Percentiles rank a stretch among this genome's conserved stretches.
These are phyloP conservation scores for Ganaspis sp. DNA, from an alignment of 1,140 invertebrate species.

Conservation along the genomic window DNA sequence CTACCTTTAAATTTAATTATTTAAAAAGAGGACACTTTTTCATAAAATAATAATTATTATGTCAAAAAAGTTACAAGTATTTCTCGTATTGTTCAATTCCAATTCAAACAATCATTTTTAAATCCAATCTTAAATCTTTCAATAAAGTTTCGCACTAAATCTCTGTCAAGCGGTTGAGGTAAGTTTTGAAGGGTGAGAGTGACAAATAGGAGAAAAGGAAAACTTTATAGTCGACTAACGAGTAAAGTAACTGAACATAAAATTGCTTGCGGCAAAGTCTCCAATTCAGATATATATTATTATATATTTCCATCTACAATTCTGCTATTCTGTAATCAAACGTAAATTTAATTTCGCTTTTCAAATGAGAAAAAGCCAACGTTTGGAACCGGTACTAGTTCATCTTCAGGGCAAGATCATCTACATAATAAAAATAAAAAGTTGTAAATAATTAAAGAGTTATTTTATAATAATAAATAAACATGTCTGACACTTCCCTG, in stretches of 20 bases:
- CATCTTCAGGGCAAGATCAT: too few species aligned
- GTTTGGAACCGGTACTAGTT: too few species aligned
- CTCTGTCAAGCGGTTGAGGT: background rate
- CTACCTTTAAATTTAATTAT: too few species aligned
- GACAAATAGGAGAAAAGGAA: slow-evolving; percentile 17
- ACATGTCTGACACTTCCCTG: too few species aligned
- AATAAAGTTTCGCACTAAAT: slow-evolving; percentile 15
- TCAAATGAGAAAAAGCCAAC: too few species aligned
- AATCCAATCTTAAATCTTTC: slow-evolving; percentile 10
- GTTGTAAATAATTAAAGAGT: too few species aligned
- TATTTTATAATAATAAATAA: too few species aligned
- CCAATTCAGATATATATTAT: background rate
- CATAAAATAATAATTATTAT: too few species aligned
- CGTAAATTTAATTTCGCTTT: background rate
- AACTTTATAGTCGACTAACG: slow-evolving; percentile 15
- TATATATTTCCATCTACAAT: slow-evolving; percentile 10
- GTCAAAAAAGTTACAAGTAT: too few species aligned
- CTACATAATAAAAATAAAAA: too few species aligned
- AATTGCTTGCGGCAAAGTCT: background rate
- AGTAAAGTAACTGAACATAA: slow-evolving; percentile 13
- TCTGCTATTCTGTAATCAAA: background rate
- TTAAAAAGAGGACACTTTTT: too few species aligned
- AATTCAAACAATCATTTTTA: background rate
- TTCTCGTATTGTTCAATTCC: background rate
- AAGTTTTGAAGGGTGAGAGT: slow-evolving; percentile 27